A percentile compares a stretch with the other conserved stretches of the same genome.
phyloP scores from a whole-genome alignment of 2,113 vertebrate species.

The Eretmochelys imbricata region DNA sequence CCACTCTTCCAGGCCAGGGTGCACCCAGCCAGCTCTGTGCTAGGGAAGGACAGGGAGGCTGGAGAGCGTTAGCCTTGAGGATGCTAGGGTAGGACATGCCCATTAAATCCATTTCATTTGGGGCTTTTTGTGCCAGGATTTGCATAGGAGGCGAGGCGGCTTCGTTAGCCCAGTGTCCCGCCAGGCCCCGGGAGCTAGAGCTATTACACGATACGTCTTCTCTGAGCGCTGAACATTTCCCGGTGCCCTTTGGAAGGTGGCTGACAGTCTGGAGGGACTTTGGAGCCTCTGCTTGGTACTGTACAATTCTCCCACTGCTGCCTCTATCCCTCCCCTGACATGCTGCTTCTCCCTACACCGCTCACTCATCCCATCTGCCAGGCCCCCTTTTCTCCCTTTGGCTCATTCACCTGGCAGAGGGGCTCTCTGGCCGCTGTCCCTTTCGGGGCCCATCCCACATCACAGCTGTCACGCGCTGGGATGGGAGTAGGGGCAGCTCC shows the following conservation, averaged over 20 bases:
- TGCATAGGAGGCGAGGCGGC: neutral
- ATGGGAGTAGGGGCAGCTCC: neutral
- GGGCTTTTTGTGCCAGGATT: neutral
- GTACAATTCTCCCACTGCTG: neutral
- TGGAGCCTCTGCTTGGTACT: neutral
- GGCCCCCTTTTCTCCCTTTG: neutral
- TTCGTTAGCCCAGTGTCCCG: rapidly evolving
- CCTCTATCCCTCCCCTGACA: rapidly evolving
- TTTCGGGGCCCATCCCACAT: neutral
- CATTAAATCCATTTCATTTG: neutral
- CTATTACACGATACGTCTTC: neutral
- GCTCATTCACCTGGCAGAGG: neutral
- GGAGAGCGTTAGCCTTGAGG: rapidly evolving
- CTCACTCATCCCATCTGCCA: neutral
- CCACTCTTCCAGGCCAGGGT: neutral
- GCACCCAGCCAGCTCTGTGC: rapidly evolving
- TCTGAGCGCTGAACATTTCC: rapidly evolving
- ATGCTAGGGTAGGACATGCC: neutral
- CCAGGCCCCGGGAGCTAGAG: rapidly evolving
- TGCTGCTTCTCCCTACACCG: neutral
- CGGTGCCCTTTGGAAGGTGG: slow-evolving; percentile 17
- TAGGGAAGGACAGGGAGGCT: neutral
- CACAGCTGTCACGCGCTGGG: neutral
- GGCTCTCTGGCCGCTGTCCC: neutral
- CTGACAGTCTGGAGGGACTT: slow-evolving; percentile 35